Conservation (phyloP, 2,797 vertebrate genomes). For the Ispidina lecontei region DNA sequence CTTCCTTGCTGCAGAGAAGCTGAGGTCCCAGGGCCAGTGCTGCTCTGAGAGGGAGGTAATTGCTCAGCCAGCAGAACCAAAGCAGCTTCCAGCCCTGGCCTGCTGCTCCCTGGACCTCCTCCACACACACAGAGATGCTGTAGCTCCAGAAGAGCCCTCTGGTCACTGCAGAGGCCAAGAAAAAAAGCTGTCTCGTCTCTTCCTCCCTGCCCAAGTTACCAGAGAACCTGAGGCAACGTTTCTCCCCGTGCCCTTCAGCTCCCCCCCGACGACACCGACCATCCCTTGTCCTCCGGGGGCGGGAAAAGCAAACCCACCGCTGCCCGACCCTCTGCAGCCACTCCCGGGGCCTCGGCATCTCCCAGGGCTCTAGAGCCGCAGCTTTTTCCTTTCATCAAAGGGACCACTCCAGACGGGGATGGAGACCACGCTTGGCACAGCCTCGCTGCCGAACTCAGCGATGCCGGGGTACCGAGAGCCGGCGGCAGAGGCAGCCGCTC, state of each 20-base stretch:
- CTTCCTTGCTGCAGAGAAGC: not conserved
- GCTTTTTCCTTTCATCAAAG: not conserved
- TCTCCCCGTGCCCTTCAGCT: slow-evolving; percentile 8
- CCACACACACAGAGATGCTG: not conserved
- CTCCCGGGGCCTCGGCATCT: not conserved
- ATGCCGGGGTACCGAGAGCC: not conserved
- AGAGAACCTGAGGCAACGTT: not conserved
- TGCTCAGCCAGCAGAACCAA: not conserved
- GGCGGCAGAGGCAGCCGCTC: not conserved
- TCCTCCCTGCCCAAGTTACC: not conserved
- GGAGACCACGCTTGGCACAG: not conserved
- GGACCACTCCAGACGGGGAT: not conserved
- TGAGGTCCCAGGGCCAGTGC: rapidly evolving
- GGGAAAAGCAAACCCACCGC: not conserved
- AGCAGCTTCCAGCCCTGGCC: not conserved
- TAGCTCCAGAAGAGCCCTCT: not conserved
- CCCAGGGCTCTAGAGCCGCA: not conserved
- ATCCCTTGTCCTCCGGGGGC: no score
- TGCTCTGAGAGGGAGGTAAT: not conserved
- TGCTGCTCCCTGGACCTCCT: not conserved
- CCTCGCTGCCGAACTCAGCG: not conserved
- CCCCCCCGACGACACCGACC: not conserved
- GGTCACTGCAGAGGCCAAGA: not conserved
- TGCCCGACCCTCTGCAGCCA: not conserved
- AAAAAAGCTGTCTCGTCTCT: not conserved